phyloP scores from a whole-genome alignment of 2,888 invertebrate genomes.

The Agrotis ipsilon region DNA sequence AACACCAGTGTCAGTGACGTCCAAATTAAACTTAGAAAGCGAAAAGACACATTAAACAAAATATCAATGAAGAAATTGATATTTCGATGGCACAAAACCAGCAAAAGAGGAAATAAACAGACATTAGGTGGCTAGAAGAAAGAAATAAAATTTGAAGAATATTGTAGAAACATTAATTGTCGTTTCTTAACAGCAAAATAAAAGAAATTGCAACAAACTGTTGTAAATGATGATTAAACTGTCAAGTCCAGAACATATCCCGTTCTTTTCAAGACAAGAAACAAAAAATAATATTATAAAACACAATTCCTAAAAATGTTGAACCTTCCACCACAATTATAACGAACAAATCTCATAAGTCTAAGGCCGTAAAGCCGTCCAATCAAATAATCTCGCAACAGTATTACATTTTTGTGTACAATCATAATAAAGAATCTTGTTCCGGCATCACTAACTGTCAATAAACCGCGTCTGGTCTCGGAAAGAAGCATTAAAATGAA shows the following conservation, averaged over 20 bases:
- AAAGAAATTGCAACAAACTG: not conserved
- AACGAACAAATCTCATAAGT: conserved; percentile 47
- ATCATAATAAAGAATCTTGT: conserved; percentile 71
- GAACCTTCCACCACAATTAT: conserved; percentile 46
- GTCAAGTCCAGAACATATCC: not conserved
- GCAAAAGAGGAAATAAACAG: too few relatives aligned
- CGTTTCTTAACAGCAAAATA: not conserved
- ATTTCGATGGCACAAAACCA: too few relatives aligned
- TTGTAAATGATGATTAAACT: conserved; percentile 16
- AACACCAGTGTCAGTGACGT: too few relatives aligned
- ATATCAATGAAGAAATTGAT: too few relatives aligned
- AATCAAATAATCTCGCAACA: conserved; percentile 57
- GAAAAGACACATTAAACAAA: too few relatives aligned
- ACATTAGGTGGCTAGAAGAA: too few relatives aligned
- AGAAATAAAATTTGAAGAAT: not conserved
- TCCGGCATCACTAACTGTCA: conserved; percentile 63
- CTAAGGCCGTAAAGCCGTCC: conserved; percentile 51
- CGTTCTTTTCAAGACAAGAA: not conserved
- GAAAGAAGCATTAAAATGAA: conserved; percentile 55
- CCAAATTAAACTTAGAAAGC: too few relatives aligned
- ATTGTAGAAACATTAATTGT: not conserved
- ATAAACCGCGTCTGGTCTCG: conserved; percentile 61
- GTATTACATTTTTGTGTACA: conserved; percentile 65
- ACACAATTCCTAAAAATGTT: conserved; percentile 34
- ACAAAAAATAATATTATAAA: conserved; percentile 4